phyloP scores from a whole-genome alignment of 2,797 vertebrate genomes.

The Hydrocynus forskahlii region DNA sequence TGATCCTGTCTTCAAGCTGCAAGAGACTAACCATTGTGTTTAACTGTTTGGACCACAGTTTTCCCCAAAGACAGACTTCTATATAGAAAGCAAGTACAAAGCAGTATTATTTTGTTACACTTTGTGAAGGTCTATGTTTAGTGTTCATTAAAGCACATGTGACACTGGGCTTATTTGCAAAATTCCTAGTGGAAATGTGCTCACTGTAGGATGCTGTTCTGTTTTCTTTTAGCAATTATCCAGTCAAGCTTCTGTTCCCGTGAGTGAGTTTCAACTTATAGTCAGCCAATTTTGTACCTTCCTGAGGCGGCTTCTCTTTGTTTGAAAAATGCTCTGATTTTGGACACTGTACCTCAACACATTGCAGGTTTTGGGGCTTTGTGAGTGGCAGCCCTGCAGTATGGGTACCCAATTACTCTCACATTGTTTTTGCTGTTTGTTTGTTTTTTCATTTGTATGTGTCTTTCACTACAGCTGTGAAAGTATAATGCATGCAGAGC shows the following conservation, averaged over 20 bases:
- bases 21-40: slow-evolving; percentile 1
- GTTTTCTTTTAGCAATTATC: slow-evolving; percentile 23
- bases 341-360: background rate
- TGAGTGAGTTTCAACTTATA: background rate
- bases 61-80: background rate
- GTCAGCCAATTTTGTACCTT: slow-evolving; percentile 1
- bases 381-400: background rate
- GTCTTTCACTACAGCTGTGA: background rate
- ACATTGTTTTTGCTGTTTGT: no score
- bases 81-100: background rate
- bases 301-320: slow-evolving; percentile 5
- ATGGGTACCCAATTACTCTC: slow-evolving; percentile 8
- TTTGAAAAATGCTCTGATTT: slow-evolving; percentile 20
- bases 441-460: background rate
- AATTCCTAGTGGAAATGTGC: background rate
- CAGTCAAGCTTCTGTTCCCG: background rate
- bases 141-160: background rate
- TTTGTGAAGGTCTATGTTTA: slow-evolving; percentile 26
- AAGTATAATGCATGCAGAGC: background rate
- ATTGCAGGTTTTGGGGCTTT: background rate
- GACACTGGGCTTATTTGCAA: background rate
- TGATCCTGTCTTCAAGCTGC: slow-evolving; percentile 4
- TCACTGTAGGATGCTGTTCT: background rate
- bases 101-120: slow-evolving; percentile 24
- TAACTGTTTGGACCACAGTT: background rate